phyloP scores from a whole-genome alignment of 2,113 vertebrate species.

The Illadopsis cleaveri region DNA sequence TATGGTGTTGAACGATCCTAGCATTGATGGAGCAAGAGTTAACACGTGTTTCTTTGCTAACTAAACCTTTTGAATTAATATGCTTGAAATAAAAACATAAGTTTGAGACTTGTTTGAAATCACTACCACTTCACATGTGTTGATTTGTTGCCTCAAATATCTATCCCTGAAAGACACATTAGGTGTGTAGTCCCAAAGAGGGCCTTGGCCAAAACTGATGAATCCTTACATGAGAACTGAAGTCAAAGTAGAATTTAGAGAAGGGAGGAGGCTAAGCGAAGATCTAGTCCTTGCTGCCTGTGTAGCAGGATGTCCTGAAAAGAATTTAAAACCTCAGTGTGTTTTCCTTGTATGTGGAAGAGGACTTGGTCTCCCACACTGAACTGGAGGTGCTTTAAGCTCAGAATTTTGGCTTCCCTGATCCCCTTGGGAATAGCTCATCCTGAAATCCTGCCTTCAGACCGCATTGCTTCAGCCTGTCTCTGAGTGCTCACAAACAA shows the following conservation, averaged over 20 bases:
- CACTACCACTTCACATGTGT: background rate
- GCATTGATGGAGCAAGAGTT: background rate
- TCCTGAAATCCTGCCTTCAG: background rate
- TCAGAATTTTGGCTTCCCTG: background rate
- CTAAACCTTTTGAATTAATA: background rate
- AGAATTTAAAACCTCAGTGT: background rate
- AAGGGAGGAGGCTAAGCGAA: background rate
- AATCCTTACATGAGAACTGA: background rate
- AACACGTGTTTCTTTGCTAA: background rate
- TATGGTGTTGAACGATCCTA: background rate
- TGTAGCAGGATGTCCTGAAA: background rate
- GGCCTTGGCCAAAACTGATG: background rate
- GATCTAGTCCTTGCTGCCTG: background rate
- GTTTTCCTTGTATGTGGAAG: background rate
- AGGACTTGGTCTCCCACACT: background rate
- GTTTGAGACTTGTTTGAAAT: background rate
- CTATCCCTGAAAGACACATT: background rate
- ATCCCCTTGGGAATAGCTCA: background rate
- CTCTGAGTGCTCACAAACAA: slow-evolving; percentile 28
- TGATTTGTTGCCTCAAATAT: background rate
- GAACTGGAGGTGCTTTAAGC: background rate
- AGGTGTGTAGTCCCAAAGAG: background rate
- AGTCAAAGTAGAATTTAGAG: background rate
- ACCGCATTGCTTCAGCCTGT: background rate
- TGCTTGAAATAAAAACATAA: background rate